Percentiles rank a stretch among this genome's conserved stretches.
Evolutionary conservation across 2,888 invertebrate species (phyloP).

Genomic region (Hofmannophila pseudospretella): DNA sequence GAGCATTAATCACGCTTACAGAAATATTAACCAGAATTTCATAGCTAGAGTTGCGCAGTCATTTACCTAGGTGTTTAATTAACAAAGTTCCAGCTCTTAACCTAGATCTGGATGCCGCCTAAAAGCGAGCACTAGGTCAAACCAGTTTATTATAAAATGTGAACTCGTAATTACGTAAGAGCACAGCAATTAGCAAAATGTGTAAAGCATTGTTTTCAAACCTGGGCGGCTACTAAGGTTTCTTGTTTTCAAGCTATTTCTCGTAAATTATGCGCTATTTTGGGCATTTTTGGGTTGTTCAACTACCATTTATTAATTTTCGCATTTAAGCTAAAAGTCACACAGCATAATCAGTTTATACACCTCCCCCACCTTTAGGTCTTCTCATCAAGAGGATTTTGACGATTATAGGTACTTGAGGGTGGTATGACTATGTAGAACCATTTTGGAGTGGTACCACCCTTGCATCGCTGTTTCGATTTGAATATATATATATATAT

Average conservation of each 20-base stretch:
- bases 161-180: slow-evolving; percentile 9
- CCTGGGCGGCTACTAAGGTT: not conserved
- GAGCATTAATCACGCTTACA: slow-evolving; percentile 5
- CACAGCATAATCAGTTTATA: too few species aligned
- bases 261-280: not conserved
- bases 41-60: slow-evolving; percentile 11
- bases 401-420: too few species aligned
- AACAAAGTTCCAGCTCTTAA: slow-evolving; percentile 25
- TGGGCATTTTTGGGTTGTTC: not conserved
- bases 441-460: too few species aligned
- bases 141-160: slow-evolving; percentile 10
- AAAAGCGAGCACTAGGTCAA: slow-evolving; percentile 19
- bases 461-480: too few species aligned
- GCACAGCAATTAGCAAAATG: slow-evolving; percentile 12
- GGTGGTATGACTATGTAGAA: too few species aligned
- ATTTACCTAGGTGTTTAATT: slow-evolving; percentile 25
- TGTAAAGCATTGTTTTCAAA: slow-evolving; percentile 8
- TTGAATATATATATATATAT: too few species aligned
- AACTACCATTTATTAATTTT: not conserved
- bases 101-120: slow-evolving; percentile 19
- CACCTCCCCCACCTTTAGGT: too few species aligned
- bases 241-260: not conserved
- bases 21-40: slow-evolving; percentile 13
- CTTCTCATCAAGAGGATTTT: too few species aligned
- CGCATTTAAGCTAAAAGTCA: too few species aligned